Conservation (phyloP, 2,888 invertebrate species). For the Cheilosia pagana region DNA sequence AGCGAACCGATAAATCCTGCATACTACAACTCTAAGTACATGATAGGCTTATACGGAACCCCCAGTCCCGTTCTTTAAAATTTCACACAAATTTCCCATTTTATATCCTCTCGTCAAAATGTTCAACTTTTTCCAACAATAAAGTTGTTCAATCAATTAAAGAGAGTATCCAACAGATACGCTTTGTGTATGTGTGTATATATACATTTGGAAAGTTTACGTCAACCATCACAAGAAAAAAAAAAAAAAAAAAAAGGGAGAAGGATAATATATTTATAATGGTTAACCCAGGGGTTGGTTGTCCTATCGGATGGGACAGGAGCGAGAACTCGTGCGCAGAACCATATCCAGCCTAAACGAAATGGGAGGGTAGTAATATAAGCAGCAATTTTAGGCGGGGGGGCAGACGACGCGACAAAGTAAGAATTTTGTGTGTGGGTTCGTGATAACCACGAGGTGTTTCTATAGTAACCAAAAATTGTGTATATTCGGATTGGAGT, state of each 20-base stretch:
- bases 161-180: constrained; percentile 25
- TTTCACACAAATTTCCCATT: background rate
- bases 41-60: background rate
- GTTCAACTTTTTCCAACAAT: constrained; percentile 21
- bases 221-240: constrained; percentile 27
- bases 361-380: too few relatives aligned
- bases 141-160: constrained; percentile 31
- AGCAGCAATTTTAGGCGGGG: too few relatives aligned
- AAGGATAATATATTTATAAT: constrained; percentile 44
- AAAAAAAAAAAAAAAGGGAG: background rate
- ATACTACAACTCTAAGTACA: background rate
- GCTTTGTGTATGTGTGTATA: background rate
- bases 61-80: background rate
- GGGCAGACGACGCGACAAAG: constrained; percentile 14
- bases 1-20: background rate
- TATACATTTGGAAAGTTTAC: constrained; percentile 27
- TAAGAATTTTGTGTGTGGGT: constrained; percentile 1
- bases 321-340: constrained; percentile 28
- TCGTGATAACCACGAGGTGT: constrained; percentile 14
- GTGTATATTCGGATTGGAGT: background rate
- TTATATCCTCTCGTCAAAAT: background rate
- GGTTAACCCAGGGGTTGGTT: constrained; percentile 22
- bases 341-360: background rate
- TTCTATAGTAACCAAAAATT: constrained; percentile 34
- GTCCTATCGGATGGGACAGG: background rate